Evolutionary conservation across 2,888 invertebrate genomes (phyloP).

Genomic region (Cephus sareptanus): DNA sequence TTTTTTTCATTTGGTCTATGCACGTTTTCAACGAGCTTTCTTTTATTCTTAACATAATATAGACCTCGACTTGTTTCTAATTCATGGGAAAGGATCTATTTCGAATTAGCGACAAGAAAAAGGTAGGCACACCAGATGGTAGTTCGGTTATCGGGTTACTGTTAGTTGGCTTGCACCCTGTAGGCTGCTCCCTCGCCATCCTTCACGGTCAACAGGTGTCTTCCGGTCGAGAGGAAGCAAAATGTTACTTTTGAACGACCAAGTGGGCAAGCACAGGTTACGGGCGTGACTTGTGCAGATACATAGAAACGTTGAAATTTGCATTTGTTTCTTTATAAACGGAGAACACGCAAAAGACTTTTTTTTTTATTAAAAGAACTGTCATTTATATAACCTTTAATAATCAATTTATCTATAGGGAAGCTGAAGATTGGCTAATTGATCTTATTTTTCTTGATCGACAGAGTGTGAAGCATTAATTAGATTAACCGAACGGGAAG

Average conservation of each 20-base stretch:
- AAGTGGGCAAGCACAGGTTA: not conserved
- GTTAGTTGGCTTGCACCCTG: slow-evolving; percentile 32
- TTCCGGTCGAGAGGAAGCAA: slow-evolving; percentile 39
- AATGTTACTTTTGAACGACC: not conserved
- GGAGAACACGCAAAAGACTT: not conserved
- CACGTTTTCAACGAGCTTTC: not conserved
- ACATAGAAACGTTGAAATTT: not conserved
- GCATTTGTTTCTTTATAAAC: not conserved
- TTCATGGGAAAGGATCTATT: not conserved
- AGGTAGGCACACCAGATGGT: slow-evolving; percentile 46
- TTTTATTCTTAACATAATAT: not conserved
- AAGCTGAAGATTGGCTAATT: not conserved
- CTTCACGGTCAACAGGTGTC: slow-evolving; percentile 57
- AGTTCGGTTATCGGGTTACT: slow-evolving; percentile 50
- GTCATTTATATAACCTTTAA: not conserved
- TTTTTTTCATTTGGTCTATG: not conserved
- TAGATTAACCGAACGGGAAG: not conserved
- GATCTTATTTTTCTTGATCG: not conserved
- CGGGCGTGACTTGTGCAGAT: not conserved
- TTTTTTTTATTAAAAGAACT: not conserved
- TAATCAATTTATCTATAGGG: not conserved
- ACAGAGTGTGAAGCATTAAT: not conserved
- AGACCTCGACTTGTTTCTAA: not conserved
- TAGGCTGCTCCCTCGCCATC: slow-evolving; percentile 21
- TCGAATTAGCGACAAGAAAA: slow-evolving; percentile 8